Evolutionary conservation across 2,888 invertebrate species (phyloP), one percentile per base, ranked within the genome.

Genomic region (Acronicta aceris): DNA sequence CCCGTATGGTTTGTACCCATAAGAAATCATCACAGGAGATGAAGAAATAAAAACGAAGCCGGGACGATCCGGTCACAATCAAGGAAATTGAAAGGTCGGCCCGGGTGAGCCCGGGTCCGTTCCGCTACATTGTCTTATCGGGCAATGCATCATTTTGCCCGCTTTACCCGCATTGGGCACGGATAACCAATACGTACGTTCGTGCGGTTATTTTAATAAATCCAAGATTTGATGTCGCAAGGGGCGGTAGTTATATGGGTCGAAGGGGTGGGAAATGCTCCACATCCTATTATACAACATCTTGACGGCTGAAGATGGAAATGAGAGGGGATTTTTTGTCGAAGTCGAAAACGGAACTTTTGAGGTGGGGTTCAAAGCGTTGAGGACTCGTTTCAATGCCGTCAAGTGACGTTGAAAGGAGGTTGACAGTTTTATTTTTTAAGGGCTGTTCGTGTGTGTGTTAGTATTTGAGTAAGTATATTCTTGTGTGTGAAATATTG

Each of bases 71-170:
- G 81, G 76, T 71, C 76, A 84, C 88, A 89, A 89, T 91, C 87
- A 87, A 86, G 90, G 89, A 92, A 92, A 92, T 92, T 91, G 92
- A 92, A 92, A 91, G 91, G 89, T 89, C 88, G 85, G 81, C 81
- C 86, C 84, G 87, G 79, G 78, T 71, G 50, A 30, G 71, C 73
- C 83, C 76, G 84, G 83, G 81, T 82, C 78, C 73, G 81, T 87
- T 88, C 86, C 87, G 84, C 85, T 87, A 89, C 89, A 89, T 89
- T 89, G 89, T 89, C 85, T 89, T 86, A 86, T 86, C 85, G 85
- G 88, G 84, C 76, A 84, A 81, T 91, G 87, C 86, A 89, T 92
- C 91, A 91, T 90, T 86, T 87, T 82, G 71, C 78, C 78, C 82
- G 81, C 72, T 81, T 77, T 71, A 71, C 78, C 69, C 82, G 69